Percentiles rank a stretch among this genome's conserved stretches.
These are phyloP conservation scores for Drosophila bipectinata DNA, from an alignment of 1,140 invertebrate genomes.

Conservation along the genomic window DNA sequence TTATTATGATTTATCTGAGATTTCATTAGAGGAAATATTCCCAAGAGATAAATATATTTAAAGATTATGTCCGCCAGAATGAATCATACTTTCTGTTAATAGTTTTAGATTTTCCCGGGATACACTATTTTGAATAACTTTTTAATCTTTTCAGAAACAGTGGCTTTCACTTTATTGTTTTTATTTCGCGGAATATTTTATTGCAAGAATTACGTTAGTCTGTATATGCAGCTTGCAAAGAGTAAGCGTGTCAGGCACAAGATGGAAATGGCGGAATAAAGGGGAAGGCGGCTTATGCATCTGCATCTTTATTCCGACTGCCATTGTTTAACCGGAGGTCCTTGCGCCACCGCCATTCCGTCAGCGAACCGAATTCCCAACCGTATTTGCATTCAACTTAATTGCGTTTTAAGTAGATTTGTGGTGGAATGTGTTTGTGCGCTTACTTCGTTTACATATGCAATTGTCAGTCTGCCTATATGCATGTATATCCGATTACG, in stretches of 20 bases:
- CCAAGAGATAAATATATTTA: background rate
- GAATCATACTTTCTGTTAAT: background rate
- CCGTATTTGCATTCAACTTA: conserved; percentile 79
- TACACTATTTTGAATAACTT: conserved; percentile 25
- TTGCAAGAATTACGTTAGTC: conserved; percentile 51
- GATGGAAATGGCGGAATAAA: background rate
- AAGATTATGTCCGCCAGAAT: background rate
- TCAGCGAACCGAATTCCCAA: conserved; percentile 39
- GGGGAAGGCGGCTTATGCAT: conserved; percentile 12
- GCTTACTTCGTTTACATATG: conserved; percentile 20
- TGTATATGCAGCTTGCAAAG: background rate
- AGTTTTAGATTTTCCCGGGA: background rate
- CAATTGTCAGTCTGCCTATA: conserved; percentile 12
- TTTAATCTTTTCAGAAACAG: conserved; percentile 3
- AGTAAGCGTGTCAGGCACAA: background rate
- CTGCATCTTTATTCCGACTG: conserved; percentile 28
- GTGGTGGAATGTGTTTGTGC: conserved; percentile 60
- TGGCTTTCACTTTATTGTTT: conserved; percentile 26
- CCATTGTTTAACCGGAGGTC: conserved; percentile 65
- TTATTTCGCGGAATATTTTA: conserved; percentile 49
- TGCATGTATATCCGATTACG: background rate
- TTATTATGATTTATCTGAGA: background rate
- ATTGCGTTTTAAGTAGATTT: conserved; percentile 82
- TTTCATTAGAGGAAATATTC: background rate
- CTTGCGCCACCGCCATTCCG: conserved; percentile 4